These are phyloP conservation scores for Seira sanloemensis DNA, from an alignment of 2,888 invertebrate genomes.

Conservation along the genomic window DNA sequence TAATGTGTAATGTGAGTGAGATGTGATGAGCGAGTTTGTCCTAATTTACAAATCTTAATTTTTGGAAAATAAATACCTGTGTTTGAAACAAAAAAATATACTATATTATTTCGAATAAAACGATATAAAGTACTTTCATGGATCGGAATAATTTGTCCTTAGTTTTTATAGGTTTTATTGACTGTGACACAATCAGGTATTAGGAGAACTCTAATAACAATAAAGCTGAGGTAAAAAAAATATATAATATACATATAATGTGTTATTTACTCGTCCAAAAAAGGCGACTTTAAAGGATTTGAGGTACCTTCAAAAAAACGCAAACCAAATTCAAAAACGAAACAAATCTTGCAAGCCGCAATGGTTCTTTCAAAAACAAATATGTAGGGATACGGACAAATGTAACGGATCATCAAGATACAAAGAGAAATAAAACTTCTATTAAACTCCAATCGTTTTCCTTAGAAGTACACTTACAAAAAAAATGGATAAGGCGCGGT, in stretches of 20 bases:
- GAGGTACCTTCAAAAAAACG: conserved; percentile 42
- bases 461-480: background rate
- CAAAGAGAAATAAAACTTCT: no score
- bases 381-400: background rate
- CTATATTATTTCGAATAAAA: no score
- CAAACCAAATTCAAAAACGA: conserved; percentile 47
- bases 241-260: conserved; percentile 13
- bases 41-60: background rate
- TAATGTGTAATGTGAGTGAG: background rate
- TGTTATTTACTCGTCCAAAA: background rate
- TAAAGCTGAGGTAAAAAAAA: conserved; percentile 1
- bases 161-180: conserved; percentile 3
- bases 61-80: background rate
- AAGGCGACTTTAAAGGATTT: conserved; percentile 2
- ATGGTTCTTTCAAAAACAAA: conserved; percentile 59
- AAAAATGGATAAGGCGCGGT: background rate
- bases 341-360: conserved; percentile 56
- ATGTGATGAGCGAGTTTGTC: background rate
- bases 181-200: conserved; percentile 21
- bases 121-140: background rate
- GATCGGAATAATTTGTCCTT: background rate
- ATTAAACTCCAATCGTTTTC: background rate
- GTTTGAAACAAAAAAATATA: background rate
- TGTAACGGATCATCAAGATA: background rate
- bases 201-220: background rate